Base-by-base conservation (phyloP, 2,113 vertebrate genomes). In the Corythoichthys haematopterus region DNA sequence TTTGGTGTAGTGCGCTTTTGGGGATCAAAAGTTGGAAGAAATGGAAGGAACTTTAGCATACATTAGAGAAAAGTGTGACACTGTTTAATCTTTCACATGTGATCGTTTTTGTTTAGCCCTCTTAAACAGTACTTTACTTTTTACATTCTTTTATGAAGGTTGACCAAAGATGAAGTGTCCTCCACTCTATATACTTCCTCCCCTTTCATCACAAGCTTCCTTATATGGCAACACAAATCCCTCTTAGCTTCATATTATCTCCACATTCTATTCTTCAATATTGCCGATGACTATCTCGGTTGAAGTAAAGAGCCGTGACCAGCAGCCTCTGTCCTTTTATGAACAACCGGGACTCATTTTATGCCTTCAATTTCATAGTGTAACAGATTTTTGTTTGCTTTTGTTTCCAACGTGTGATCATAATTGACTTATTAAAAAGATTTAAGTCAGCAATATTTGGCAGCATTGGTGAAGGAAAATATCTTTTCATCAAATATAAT, bases 221-320 rank as follows among this genome's bases (percentile, higher is more conserved):
- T 77, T 90, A 84, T 87, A 89, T 85, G 88, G 85, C 66, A 75
- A 71, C n/a, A 0, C 56, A 66, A 75, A 82, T 82, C 81, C 80
- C 80, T 86, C 77, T 63, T 76, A 72, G 72, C 75, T 73, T 68
- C 69, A 80, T 78, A 74, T 87, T 87, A 87, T 85, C 84, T 83
- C 72, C 71, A 73, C 79, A 80, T 79, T 83, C 79, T 69, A 75
- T 80, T 79, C 78, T 81, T 84, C 70, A 83, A 83, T 85, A 82
- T 84, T 70, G 76, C 66, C 77, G 86, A 84, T 85, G 84, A 75
- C 83, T 86, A 85, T 88, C 81, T 83, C 59, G 67, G 78, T 73
- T 75, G 75, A 77, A 80, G 64, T 77, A 76, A 65, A 87, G 77
- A 74, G 71, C 78, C 74, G 65, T 77, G 71, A 79, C 71, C 69